Base-by-base conservation (phyloP, 2,888 invertebrate genomes). In the Morinoia aosen region DNA sequence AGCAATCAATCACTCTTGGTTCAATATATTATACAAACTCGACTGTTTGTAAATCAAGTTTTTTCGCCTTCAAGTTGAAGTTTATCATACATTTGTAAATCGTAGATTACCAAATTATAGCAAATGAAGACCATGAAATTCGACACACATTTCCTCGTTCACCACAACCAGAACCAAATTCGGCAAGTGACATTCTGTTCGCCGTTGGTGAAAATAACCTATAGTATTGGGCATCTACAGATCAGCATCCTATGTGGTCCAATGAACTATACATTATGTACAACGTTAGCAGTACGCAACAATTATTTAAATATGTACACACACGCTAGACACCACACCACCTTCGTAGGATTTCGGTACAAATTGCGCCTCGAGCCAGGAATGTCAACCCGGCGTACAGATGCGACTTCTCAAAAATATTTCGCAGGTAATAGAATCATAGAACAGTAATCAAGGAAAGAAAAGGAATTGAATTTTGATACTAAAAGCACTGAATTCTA, bases 171-270 rank as follows among this genome's bases (percentile, higher is more conserved):
- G 76, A 76, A 76, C 76, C 25, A 19, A 76, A 10, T 25, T 3
- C 76, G 33, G 76, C 33, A 76, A 76, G 7, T 90, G 39, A 90
- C 14, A 40, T 90, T 40, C 40, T 2, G 4, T 16, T 90, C 90
- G 40, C 16, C 40, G 90, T 10, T 90, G 40, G 40, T 39, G 48
- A 90, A 90, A 90, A 90, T 33, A 90, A 40, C 40, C 90, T 90
- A 90, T 8, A 40, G 19, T 90, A 90, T 40, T 1, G 90, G 90
- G 48, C 40, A 11, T 16, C 90, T 90, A 90, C 90, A 90, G 90
- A 90, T 90, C 90, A 40, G 39, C 90, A 90, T 90, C 90, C 90
- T 90, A 90, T 90, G 90, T 90, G 90, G 90, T 90, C 90, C 90
- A 90, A 39, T 48, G 48, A 90, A 90, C 90, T 90, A 16, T 90